Evolutionary conservation across 2,888 invertebrate genomes (phyloP).

Genomic region (Thereva nobilitata): DNA sequence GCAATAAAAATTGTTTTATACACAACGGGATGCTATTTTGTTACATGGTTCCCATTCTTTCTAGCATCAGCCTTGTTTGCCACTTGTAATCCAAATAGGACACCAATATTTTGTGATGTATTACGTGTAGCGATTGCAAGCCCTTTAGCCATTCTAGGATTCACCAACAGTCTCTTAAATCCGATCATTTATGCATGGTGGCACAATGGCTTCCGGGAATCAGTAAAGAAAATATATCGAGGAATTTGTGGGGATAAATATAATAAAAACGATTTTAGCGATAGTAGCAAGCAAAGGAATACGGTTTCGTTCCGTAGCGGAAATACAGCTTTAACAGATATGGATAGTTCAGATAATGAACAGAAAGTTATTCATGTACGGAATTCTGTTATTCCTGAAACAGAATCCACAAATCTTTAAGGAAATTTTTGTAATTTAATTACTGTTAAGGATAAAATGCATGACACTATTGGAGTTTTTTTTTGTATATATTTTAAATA

Average conservation of each 20-base stretch:
- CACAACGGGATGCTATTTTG: slow-evolving; percentile 65
- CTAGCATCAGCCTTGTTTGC: slow-evolving; percentile 63
- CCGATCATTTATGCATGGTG: slow-evolving; percentile 73
- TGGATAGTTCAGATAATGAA: slow-evolving; percentile 13
- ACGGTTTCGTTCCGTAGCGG: neutral
- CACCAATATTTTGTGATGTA: slow-evolving; percentile 59
- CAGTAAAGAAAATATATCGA: slow-evolving; percentile 44
- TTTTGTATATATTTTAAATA: no score
- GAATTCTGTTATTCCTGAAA: no score
- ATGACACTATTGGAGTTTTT: no score
- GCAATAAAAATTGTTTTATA: slow-evolving; percentile 67
- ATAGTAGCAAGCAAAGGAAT: slow-evolving; percentile 1
- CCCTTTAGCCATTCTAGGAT: slow-evolving; percentile 65
- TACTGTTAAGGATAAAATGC: no score
- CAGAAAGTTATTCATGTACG: slow-evolving; percentile 7
- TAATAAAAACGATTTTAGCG: neutral
- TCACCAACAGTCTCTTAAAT: slow-evolving; percentile 66
- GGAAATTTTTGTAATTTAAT: no score
- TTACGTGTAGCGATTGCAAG: slow-evolving; percentile 62
- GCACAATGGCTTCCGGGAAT: slow-evolving; percentile 67
- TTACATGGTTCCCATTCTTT: slow-evolving; percentile 68
- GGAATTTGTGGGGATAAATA: slow-evolving; percentile 2
- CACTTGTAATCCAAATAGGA: slow-evolving; percentile 60
- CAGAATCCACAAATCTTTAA: no score
- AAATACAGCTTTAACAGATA: slow-evolving; percentile 5